phyloP scores from a whole-genome alignment of 2,113 vertebrate species.

The Phycodurus eques region DNA sequence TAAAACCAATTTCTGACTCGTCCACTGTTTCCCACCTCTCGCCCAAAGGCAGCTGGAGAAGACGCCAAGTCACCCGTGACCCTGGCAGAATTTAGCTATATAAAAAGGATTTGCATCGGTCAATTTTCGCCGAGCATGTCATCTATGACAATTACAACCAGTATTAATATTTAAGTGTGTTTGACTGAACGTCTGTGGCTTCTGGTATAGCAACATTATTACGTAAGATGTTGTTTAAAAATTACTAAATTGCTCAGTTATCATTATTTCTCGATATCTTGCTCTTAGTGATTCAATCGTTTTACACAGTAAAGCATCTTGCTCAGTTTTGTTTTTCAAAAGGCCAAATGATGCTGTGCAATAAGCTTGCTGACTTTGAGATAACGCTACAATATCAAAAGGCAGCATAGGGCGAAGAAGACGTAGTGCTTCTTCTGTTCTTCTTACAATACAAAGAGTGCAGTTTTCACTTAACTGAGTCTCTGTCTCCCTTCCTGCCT shows the following conservation, averaged over 20 bases:
- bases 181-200: too few species aligned
- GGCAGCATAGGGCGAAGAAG: neutral
- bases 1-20: too few species aligned
- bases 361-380: conserved; percentile 20
- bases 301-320: conserved; percentile 21
- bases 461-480: neutral
- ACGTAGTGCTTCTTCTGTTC: neutral
- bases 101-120: neutral
- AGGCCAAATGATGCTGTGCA: conserved; percentile 25
- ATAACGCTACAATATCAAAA: neutral
- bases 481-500: neutral
- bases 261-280: conserved; percentile 19
- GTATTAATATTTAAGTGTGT: neutral
- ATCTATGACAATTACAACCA: neutral
- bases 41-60: neutral
- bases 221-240: conserved; percentile 1
- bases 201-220: neutral
- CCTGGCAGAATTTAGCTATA: neutral
- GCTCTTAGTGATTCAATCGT: conserved; percentile 26
- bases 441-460: neutral
- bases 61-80: neutral
- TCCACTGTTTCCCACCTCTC: neutral
- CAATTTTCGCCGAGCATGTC: neutral
- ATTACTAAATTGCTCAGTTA: conserved; percentile 22
- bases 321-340: neutral